Evolutionary conservation across 2,888 invertebrate genomes (phyloP).

Genomic region (Dione vanillae): DNA sequence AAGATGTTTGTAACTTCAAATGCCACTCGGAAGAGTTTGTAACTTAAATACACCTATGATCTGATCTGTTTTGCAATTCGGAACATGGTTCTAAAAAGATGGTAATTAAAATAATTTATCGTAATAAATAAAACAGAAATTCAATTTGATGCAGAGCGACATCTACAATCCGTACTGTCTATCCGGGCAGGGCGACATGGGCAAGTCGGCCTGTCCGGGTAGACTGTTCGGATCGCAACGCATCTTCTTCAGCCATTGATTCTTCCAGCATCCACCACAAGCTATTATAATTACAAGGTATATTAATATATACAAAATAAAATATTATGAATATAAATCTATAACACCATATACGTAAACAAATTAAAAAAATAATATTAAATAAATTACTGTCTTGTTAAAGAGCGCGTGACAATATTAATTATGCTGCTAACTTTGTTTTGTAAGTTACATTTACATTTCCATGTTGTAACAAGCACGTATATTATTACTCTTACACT

Average conservation of each 20-base stretch:
- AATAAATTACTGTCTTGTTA: conserved; percentile 39
- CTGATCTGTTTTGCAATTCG: too few species aligned
- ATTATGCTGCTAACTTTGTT: conserved; percentile 43
- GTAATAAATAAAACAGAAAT: background rate
- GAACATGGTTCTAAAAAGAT: too few species aligned
- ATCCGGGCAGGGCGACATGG: conserved; percentile 63
- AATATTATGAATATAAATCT: background rate
- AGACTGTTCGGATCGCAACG: conserved; percentile 69
- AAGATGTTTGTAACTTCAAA: too few species aligned
- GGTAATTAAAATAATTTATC: too few species aligned
- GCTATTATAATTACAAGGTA: too few species aligned
- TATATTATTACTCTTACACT: conserved; percentile 12
- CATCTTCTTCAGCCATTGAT: conserved; percentile 15
- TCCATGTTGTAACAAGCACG: conserved; percentile 41
- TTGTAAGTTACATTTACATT: conserved; percentile 43
- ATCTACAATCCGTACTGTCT: conserved; percentile 61
- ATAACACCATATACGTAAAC: conserved; percentile 12
- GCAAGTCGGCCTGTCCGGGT: conserved; percentile 77
- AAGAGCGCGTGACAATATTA: conserved; percentile 48
- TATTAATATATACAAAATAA: too few species aligned
- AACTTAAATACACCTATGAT: too few species aligned
- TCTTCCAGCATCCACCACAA: conserved; percentile 9
- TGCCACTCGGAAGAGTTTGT: too few species aligned
- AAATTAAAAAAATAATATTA: conserved; percentile 31
- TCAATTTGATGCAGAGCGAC: conserved; percentile 10